Evolutionary conservation across 2,888 invertebrate genomes (phyloP), one percentile per base, ranked within the genome.

Genomic region (Ptilodon capucinus): DNA sequence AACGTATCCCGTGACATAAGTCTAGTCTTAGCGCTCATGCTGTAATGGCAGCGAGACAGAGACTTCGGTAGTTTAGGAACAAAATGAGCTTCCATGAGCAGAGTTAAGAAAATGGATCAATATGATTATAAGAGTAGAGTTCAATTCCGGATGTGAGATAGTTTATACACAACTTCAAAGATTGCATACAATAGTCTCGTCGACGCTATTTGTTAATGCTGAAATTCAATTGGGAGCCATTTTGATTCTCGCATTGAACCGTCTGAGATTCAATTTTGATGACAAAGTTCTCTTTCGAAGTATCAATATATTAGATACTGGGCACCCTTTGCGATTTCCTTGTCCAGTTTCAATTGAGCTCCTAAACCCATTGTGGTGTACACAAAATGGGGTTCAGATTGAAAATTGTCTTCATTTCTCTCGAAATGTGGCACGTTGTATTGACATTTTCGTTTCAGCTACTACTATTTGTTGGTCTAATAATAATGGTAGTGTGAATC

Each of bases 141-240:
- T 11, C n/a, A n/a, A n/a, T n/a, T 28, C 28, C 28, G 2, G 28
- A n/a, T 5, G 2, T n/a, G 21, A 21, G 21, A 13, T 36, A 42
- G 21, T 30, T 35, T 32, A 32, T 6, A 14, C 14, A 14, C 14
- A 14, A 14, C 14, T 14, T 14, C 1, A 32, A 32, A 32, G 7
- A 32, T 7, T 32, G 14, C 7, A 32, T 32, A 32, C 13, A 32
- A 32, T 32, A 14, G 30, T 8, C 14, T 7, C 14, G 4, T 1
- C 9, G 17, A 9, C 11, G 36, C 11, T 11, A 18, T 11, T 14
- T 61, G 58, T 54, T 44, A 73, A 68, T 69, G 73, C 59, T 52
- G 59, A 61, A 71, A 75, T 73, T 68, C 67, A 63, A 72, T 74
- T 66, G 63, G 58, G 43, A 59, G 64, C 57, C 66, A 65, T 73